Base-by-base conservation (phyloP, 2,888 invertebrate genomes). In the Nymphalis c-album region DNA sequence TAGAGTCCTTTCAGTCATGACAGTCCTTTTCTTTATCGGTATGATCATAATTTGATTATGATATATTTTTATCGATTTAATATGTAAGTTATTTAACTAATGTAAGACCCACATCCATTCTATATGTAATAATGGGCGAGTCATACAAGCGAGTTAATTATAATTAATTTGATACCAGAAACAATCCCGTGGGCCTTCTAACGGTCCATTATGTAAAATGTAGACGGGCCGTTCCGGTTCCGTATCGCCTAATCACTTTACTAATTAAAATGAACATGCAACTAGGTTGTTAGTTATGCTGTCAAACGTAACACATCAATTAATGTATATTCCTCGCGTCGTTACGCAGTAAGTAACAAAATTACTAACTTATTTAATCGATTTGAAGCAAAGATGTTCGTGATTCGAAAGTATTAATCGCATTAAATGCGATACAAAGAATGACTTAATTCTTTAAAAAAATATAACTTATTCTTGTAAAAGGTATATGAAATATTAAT, bases 181-280 rank as follows among this genome's bases (percentile, higher is more conserved):
- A 64, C 60, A 67, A 62, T 72, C 68, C 63, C 66, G 64, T 53
- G 63, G 68, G 63, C 51, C 61, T 67, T 53, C 67, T 63, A 72
- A 67, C 71, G 69, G 48, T 57, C 60, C 63, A 69, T 74, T 67
- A 72, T 65, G 61, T 46, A 69, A 60, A 64, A 71, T 40, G 68
- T 67, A 60, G 72, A 62, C 67, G 63, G 63, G 35, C 48, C 64
- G 71, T 73, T 74, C 71, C 74, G 71, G 70, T 74, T 73, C 70
- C 71, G 73, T 67, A 60, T 64, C 59, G 67, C 57, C 67, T 67
- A 68, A 75, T 63, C 60, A 70, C 66, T 61, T 59, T 71, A 68
- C 71, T 84, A 83, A 85, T 84, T 76, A 75, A 79, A 79, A 74
- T 75, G 74, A 75, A 64, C 82, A 82, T 79, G 80, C 82, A 74